Base-by-base conservation (phyloP, 2,113 vertebrate genomes). In the Microcebus ravelobensis region DNA sequence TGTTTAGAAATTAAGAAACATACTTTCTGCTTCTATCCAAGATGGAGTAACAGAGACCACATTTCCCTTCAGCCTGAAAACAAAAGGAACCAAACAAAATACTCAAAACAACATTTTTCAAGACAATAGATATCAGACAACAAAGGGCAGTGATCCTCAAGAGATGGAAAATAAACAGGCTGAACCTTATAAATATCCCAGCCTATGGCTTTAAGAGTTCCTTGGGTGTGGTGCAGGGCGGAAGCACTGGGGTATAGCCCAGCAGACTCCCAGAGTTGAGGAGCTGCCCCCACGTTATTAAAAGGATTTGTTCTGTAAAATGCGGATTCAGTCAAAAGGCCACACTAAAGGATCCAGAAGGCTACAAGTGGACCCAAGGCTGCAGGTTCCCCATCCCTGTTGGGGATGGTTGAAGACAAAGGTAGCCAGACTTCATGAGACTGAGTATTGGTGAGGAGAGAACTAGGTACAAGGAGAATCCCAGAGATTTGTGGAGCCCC, bases 1-100 rank as follows among this genome's bases (percentile, higher is more conserved):
- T 4, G 2, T 73, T 91, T 85, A 55, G 63, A 91, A 91, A 84
- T 79, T 84, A 71, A 91, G 71, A 80, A 91, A 59, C 6, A 94
- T 1, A 79, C 13, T 87, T 95, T 57, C 31, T 84, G 77, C 63
- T 91, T 93, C 50, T 77, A 55, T 21, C 29, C 74, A 83, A 70
- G 68, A 95, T 34, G 6, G 11, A 86, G 13, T 71, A 61, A 82
- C 6, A 83, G 8, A 79, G 63, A 79, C 18, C 29, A 85, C 48
- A 7, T 55, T 95, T 90, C 61, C 39, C 34, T 65, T 18, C 0
- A 14, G 39, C 27, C 52, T 93, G 31, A 80, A 89, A 95, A 85
- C 36, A 70, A 76, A 82, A 79, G 50, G 88, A 73, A 65, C 39
- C 23, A 86, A 50, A 83, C 11, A 48, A 93, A 77, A 90, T 42